Percentiles rank a stretch among this genome's conserved stretches.
Conservation (phyloP, 2,113 vertebrate genomes). For the Halcyon malimbica region DNA sequence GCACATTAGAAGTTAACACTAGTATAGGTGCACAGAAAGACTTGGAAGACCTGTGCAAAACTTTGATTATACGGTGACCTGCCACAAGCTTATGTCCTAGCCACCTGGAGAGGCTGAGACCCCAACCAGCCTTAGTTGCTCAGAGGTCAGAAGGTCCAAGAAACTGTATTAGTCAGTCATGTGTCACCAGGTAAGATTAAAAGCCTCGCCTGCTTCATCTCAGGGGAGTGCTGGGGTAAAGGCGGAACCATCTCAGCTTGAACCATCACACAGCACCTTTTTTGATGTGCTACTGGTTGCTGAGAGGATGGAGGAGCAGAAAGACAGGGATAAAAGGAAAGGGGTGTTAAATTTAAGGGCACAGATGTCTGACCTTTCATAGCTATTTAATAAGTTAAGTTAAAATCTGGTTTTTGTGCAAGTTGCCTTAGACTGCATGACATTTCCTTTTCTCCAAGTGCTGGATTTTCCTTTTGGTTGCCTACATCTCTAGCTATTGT, state of each 20-base stretch:
- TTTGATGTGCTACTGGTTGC: slow-evolving; percentile 53
- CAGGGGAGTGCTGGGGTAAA: slow-evolving; percentile 18
- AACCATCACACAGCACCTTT: slow-evolving; percentile 33
- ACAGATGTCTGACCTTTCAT: not conserved
- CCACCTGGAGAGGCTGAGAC: slow-evolving; percentile 10
- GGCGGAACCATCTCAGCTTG: slow-evolving; percentile 21
- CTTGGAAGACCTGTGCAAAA: not conserved
- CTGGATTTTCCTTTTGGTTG: not conserved
- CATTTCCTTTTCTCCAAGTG: not conserved
- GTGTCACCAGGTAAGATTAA: slow-evolving; percentile 60
- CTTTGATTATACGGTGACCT: not conserved
- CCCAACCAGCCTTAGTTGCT: not conserved
- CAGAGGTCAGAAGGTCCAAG: slow-evolving; percentile 55
- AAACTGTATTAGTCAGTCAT: slow-evolving; percentile 59
- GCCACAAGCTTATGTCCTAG: not conserved
- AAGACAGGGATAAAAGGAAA: not conserved
- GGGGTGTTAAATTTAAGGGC: not conserved
- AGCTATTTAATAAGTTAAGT: not conserved
- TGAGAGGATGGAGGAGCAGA: slow-evolving; percentile 26
- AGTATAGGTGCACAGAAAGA: not conserved
- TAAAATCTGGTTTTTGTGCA: not conserved
- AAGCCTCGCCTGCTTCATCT: slow-evolving; percentile 43
- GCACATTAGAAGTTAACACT: not conserved
- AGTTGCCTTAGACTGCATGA: not conserved
- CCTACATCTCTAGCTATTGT: not conserved